Conservation (phyloP, 2,113 vertebrate species). For the Thamnophis sirtalis region DNA sequence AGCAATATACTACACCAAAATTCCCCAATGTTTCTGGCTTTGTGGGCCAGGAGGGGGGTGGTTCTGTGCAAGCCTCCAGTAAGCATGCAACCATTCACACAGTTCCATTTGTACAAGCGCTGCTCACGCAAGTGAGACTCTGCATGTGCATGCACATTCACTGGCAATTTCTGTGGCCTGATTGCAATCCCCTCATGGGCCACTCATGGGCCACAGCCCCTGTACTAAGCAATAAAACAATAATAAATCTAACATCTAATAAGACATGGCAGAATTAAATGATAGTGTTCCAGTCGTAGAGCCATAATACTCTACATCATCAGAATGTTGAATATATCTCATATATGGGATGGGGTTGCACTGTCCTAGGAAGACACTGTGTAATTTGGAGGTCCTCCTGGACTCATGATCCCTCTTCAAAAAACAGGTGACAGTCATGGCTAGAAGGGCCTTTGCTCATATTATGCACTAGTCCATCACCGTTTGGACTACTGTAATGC, state of each 20-base stretch:
- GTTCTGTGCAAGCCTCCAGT: too few species aligned
- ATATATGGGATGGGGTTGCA: background rate
- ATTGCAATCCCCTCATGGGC: too few species aligned
- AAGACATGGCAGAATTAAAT: background rate
- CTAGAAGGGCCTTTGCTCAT: background rate
- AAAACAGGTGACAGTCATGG: background rate
- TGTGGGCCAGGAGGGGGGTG: too few species aligned
- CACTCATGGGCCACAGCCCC: too few species aligned
- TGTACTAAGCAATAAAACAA: background rate
- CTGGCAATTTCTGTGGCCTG: too few species aligned
- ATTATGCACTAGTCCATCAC: background rate
- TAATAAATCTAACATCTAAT: background rate
- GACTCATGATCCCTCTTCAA: background rate
- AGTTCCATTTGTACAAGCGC: too few species aligned
- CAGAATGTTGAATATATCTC: background rate
- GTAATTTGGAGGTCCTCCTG: background rate
- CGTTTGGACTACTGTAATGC: background rate
- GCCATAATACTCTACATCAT: background rate
- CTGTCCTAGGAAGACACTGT: background rate
- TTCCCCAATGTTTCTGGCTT: too few species aligned
- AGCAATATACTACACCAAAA: background rate
- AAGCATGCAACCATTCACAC: too few species aligned
- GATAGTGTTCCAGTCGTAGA: background rate
- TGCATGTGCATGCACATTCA: too few species aligned
- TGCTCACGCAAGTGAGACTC: too few species aligned